A percentile compares a stretch with the other conserved stretches of the same genome.
Evolutionary conservation across 1,140 invertebrate species (phyloP).

Genomic region (Ceratosolen solmsi): DNA sequence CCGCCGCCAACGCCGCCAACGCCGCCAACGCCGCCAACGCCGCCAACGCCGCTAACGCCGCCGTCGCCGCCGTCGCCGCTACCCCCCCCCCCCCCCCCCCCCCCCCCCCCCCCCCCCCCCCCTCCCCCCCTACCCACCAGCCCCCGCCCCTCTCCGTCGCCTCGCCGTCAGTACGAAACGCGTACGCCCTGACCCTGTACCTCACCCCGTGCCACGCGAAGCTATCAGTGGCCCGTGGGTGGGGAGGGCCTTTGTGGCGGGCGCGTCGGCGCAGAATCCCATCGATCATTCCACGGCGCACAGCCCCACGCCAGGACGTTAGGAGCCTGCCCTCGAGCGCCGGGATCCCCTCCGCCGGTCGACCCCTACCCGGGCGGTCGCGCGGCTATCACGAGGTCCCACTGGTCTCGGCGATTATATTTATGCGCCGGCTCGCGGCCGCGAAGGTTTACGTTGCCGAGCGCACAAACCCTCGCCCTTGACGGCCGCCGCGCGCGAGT

Average conservation of each 20-base stretch:
- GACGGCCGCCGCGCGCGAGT: neutral
- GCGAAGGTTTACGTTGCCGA: constrained; percentile 66
- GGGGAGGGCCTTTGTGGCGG: constrained; percentile 56
- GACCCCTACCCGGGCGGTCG: constrained; percentile 6
- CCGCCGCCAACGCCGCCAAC: neutral
- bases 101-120: too few relatives aligned
- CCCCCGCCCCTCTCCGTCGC: neutral
- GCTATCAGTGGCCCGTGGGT: constrained; percentile 46
- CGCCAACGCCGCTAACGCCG: too few relatives aligned
- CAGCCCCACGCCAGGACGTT: constrained; percentile 51
- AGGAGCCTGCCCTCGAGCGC: constrained; percentile 52
- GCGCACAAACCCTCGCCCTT: constrained; percentile 44
- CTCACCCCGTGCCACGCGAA: constrained; percentile 33
- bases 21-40: neutral
- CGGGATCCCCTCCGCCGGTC: constrained; percentile 51
- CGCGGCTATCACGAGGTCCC: constrained; percentile 71
- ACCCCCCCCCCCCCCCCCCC: neutral
- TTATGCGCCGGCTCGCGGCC: constrained; percentile 71
- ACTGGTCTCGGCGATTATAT: constrained; percentile 69
- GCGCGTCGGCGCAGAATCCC: constrained; percentile 72
- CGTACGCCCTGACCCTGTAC: neutral
- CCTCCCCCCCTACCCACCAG: too few relatives aligned
- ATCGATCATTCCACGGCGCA: constrained; percentile 72
- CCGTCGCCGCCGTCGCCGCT: neutral
- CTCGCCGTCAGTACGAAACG: neutral